A percentile compares a stretch with the other conserved stretches of the same genome.
These are phyloP conservation scores for Centruroides vittatus DNA, from an alignment of 1,140 invertebrate genomes.

Conservation along the genomic window DNA sequence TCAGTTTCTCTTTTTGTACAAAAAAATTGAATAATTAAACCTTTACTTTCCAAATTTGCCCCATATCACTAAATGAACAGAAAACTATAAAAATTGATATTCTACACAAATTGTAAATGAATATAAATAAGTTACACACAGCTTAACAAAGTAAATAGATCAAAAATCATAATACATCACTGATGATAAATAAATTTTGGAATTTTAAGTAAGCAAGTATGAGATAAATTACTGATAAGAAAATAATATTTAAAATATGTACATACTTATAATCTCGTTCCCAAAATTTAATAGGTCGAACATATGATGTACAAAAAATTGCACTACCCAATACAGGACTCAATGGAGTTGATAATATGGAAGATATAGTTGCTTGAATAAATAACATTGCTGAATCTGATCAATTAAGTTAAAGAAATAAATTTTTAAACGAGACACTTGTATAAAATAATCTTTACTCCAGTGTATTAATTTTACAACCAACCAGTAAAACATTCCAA, in stretches of 20 bases:
- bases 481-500: not conserved
- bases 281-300: slow-evolving; percentile 97
- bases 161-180: not conserved
- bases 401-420: not conserved
- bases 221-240: too few relatives aligned
- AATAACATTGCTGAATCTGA: slow-evolving; percentile 90
- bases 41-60: too few relatives aligned
- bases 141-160: not conserved
- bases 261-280: slow-evolving; percentile 84
- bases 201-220: too few relatives aligned
- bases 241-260: slow-evolving; percentile 1
- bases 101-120: too few relatives aligned
- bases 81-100: too few relatives aligned
- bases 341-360: slow-evolving; percentile 76
- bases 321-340: slow-evolving; percentile 86
- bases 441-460: not conserved
- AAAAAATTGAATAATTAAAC: too few relatives aligned
- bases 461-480: not conserved
- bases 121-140: not conserved
- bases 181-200: too few relatives aligned
- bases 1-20: too few relatives aligned
- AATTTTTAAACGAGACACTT: not conserved
- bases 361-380: slow-evolving; percentile 81
- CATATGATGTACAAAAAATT: slow-evolving; percentile 95
- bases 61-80: too few relatives aligned